A percentile compares a stretch with the other conserved stretches of the same genome.
These are phyloP conservation scores for Penaeus vannamei DNA, from an alignment of 1,140 invertebrate species.

Conservation along the genomic window DNA sequence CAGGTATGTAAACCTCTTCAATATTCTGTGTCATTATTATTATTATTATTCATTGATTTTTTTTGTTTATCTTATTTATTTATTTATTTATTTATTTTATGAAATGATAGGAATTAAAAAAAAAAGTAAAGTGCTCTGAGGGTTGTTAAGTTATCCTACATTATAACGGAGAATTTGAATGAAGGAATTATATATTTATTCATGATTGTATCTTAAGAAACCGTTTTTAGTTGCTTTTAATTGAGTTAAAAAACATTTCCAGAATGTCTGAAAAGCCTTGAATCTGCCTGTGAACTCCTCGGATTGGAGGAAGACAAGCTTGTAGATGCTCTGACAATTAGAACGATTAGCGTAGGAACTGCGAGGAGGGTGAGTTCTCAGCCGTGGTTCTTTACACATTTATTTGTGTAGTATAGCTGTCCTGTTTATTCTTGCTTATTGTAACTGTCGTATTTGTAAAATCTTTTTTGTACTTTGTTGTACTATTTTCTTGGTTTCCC, in stretches of 20 bases:
- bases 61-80: slow-evolving; percentile 6
- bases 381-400: background rate
- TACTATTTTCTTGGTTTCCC: too few relatives aligned
- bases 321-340: slow-evolving; percentile 64
- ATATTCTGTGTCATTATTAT: background rate
- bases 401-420: background rate
- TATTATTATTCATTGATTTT: background rate
- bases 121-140: too few relatives aligned
- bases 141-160: too few relatives aligned
- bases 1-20: background rate
- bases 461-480: too few relatives aligned
- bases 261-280: slow-evolving; percentile 51
- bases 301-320: slow-evolving; percentile 65
- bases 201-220: background rate
- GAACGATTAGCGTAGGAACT: slow-evolving; percentile 68
- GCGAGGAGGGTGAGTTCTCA: slow-evolving; percentile 1
- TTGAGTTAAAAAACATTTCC: slow-evolving; percentile 22
- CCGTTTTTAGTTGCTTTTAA: background rate
- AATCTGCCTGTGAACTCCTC: slow-evolving; percentile 63
- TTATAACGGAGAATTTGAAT: background rate
- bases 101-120: too few relatives aligned
- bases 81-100: too few relatives aligned
- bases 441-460: too few relatives aligned
- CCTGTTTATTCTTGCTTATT: too few relatives aligned
- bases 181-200: background rate